These are phyloP conservation scores for Uria lomvia DNA, from an alignment of 2,113 vertebrate species.

Conservation along the genomic window DNA sequence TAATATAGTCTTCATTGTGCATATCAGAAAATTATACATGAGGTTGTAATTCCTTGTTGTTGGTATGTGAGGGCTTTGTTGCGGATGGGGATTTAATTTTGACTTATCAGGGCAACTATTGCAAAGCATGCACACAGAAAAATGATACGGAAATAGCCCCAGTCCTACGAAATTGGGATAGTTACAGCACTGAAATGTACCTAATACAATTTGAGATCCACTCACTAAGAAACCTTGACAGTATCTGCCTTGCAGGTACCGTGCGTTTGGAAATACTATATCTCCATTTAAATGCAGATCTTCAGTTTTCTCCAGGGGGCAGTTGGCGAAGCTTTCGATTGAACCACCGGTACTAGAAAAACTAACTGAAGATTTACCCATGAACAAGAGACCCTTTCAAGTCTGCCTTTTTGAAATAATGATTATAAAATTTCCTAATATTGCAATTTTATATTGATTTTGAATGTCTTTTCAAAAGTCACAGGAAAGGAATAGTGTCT, in stretches of 20 bases:
- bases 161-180: constrained; percentile 13
- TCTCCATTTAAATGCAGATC: constrained; percentile 81
- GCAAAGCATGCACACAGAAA: constrained; percentile 17
- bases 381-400: constrained; percentile 71
- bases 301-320: constrained; percentile 76
- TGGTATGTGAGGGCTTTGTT: constrained; percentile 37
- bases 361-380: constrained; percentile 73
- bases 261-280: constrained; percentile 71
- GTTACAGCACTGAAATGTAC: constrained; percentile 51
- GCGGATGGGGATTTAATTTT: constrained; percentile 56
- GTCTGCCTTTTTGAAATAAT: constrained; percentile 64
- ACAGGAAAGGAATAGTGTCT: background rate
- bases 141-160: constrained; percentile 49
- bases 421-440: constrained; percentile 66
- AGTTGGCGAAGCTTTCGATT: constrained; percentile 74
- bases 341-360: constrained; percentile 71
- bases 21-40: constrained; percentile 60
- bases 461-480: constrained; percentile 53
- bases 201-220: constrained; percentile 67
- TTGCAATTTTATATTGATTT: constrained; percentile 64
- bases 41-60: constrained; percentile 57
- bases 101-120: constrained; percentile 63
- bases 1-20: constrained; percentile 60
- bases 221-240: constrained; percentile 71
- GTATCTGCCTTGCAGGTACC: constrained; percentile 75